Conservation (phyloP, 2,113 vertebrate species). For the Atherinomorus stipes region DNA sequence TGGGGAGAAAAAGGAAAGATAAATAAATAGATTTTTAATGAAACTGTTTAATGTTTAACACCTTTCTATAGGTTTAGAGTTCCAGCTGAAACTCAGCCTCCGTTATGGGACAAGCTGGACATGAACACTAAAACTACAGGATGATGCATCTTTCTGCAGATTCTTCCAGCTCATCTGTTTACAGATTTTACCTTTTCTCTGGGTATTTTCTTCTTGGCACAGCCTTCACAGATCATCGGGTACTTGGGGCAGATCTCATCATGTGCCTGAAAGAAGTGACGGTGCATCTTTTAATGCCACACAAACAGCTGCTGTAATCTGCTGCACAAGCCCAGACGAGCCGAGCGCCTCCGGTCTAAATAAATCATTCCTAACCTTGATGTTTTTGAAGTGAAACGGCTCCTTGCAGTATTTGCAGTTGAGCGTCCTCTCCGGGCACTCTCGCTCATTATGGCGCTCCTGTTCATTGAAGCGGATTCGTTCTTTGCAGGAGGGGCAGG, state of each 20-base stretch:
- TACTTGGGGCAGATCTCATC: conserved; percentile 92
- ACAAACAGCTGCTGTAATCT: conserved; percentile 9
- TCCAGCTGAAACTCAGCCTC: neutral
- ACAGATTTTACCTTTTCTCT: conserved; percentile 87
- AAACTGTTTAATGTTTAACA: neutral
- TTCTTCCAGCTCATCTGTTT: neutral
- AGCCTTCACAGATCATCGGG: conserved; percentile 93
- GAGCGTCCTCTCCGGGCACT: conserved; percentile 87
- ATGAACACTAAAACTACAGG: neutral
- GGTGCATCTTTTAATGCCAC: neutral
- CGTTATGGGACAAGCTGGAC: neutral
- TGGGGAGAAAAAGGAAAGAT: conserved; percentile 35
- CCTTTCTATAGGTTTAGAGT: neutral
- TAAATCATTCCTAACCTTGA: conserved; percentile 79
- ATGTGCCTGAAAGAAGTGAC: conserved; percentile 84
- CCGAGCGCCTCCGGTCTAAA: conserved; percentile 5
- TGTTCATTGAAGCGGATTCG: conserved; percentile 83
- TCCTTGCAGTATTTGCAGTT: conserved; percentile 87
- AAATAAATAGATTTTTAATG: neutral
- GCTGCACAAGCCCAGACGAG: neutral
- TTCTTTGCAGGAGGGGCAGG: conserved; percentile 84
- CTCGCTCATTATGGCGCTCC: conserved; percentile 86
- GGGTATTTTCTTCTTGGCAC: conserved; percentile 92
- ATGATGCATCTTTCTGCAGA: neutral
- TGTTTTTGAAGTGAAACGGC: conserved; percentile 83